Conservation (phyloP, 2,113 vertebrate species). For the Azemiops feae region DNA sequence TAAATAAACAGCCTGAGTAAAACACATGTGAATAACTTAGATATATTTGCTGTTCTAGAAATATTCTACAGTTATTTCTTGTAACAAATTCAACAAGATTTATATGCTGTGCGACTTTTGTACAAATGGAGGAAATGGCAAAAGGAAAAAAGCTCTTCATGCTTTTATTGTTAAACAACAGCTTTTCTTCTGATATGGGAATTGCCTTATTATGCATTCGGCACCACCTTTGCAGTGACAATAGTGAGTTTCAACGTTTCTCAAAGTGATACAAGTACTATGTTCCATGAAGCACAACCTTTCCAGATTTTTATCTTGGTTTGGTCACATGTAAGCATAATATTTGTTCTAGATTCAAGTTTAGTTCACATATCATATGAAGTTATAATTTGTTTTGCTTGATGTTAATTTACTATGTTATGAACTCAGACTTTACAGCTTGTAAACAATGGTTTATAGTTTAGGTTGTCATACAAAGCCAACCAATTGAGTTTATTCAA, state of each 20-base stretch:
- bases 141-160: neutral
- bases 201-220: neutral
- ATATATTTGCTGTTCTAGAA: constrained; percentile 2
- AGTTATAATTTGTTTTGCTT: neutral
- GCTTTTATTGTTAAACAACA: neutral
- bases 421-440: neutral
- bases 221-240: constrained; percentile 7
- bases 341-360: neutral
- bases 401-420: neutral
- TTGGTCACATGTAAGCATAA: neutral
- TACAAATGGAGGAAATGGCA: neutral
- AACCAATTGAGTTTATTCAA: neutral
- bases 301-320: neutral
- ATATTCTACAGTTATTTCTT: neutral
- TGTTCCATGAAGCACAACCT: neutral
- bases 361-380: neutral
- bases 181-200: neutral
- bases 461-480: neutral
- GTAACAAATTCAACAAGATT: neutral
- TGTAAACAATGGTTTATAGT: neutral
- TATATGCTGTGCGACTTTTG: neutral
- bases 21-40: neutral
- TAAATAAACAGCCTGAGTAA: neutral
- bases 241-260: neutral
- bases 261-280: neutral